Percentiles rank a stretch among this genome's conserved stretches.
Evolutionary conservation across 2,113 vertebrate genomes (phyloP).

Genomic region (Smithornis capensis): DNA sequence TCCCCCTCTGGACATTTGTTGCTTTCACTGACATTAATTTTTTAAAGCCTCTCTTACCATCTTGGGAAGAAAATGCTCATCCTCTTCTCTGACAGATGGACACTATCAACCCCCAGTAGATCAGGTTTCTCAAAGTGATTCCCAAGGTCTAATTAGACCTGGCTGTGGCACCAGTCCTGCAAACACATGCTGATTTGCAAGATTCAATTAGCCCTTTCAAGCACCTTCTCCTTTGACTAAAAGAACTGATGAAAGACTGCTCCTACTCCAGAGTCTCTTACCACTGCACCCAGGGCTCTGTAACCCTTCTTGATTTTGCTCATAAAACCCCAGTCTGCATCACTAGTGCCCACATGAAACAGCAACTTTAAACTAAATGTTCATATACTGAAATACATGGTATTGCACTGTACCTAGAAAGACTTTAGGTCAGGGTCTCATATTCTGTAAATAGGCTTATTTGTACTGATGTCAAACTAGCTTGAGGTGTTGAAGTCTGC

Average conservation of each 20-base stretch:
- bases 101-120: too few species aligned
- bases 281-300: neutral
- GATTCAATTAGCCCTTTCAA: neutral
- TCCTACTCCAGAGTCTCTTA: neutral
- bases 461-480: neutral
- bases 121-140: neutral
- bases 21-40: fast-evolving
- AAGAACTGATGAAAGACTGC: neutral
- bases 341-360: neutral
- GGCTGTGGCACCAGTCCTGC: neutral
- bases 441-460: neutral
- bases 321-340: neutral
- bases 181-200: neutral
- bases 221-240: neutral
- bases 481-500: neutral
- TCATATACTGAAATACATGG: neutral
- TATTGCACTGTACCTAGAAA: neutral
- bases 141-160: too few species aligned
- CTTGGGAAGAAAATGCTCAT: neutral
- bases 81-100: neutral
- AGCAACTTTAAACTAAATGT: neutral
- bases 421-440: neutral
- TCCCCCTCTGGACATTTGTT: neutral
- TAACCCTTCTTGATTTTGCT: neutral
- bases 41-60: neutral